These are phyloP conservation scores for Thunnus albacares DNA, from an alignment of 2,797 vertebrate species.

Conservation along the genomic window DNA sequence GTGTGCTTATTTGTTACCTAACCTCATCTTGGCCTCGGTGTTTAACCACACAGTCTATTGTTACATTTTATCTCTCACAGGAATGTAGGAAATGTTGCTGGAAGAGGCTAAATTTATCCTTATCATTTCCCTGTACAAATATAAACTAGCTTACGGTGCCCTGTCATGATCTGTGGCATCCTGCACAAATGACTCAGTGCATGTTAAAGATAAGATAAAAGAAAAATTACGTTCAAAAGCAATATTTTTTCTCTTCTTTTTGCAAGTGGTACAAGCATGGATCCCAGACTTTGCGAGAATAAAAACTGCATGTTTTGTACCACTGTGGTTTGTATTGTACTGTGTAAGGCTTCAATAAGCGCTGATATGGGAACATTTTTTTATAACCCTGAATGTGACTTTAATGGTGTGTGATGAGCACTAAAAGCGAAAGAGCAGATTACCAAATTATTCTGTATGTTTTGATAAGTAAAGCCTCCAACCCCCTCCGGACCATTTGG, in stretches of 20 bases:
- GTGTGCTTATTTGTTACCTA: slow-evolving; percentile 43
- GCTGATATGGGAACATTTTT: slow-evolving; percentile 26
- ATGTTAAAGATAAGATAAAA: slow-evolving; percentile 57
- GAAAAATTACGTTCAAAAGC: slow-evolving; percentile 1
- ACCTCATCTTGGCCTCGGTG: slow-evolving; percentile 36
- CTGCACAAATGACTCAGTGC: slow-evolving; percentile 28
- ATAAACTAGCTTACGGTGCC: slow-evolving; percentile 33
- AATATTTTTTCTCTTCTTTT: slow-evolving; percentile 28
- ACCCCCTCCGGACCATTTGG: slow-evolving; percentile 63
- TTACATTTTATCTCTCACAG: slow-evolving; percentile 58
- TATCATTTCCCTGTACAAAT: slow-evolving; percentile 43
- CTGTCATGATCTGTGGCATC: slow-evolving; percentile 40
- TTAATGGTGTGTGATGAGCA: slow-evolving; percentile 32
- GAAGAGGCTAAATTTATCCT: slow-evolving; percentile 50
- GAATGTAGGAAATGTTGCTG: slow-evolving; percentile 60
- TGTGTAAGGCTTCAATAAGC: slow-evolving; percentile 13
- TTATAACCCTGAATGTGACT: slow-evolving; percentile 36
- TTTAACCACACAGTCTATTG: slow-evolving; percentile 40
- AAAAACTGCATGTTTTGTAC: slow-evolving; percentile 12
- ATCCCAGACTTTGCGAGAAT: slow-evolving; percentile 17
- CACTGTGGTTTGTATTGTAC: background rate
- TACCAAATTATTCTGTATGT: slow-evolving; percentile 47
- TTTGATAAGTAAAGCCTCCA: slow-evolving; percentile 55
- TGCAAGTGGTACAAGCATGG: background rate
- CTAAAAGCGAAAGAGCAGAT: slow-evolving; percentile 42